phyloP scores from a whole-genome alignment of 2,113 vertebrate genomes.

The Lathamus discolor region DNA sequence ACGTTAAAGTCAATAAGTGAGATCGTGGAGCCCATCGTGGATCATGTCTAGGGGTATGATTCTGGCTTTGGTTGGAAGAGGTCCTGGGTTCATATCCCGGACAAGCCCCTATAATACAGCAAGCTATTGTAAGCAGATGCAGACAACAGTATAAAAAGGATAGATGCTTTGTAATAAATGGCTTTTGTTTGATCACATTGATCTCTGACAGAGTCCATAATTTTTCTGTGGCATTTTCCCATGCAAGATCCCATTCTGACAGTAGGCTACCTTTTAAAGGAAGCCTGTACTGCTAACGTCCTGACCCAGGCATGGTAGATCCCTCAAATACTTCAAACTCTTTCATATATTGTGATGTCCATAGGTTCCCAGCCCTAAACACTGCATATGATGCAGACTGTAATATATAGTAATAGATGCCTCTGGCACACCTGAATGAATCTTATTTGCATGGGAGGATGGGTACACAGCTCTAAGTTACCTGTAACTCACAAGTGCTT shows the following conservation, averaged over 20 bases:
- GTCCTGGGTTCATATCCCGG: no score
- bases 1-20: no score
- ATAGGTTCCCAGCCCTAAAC: background rate
- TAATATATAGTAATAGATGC: background rate
- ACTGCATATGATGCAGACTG: background rate
- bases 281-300: background rate
- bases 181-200: no score
- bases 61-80: no score
- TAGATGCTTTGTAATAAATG: no score
- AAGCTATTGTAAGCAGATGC: no score
- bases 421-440: background rate
- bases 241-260: background rate
- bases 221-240: no score
- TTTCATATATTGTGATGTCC: background rate
- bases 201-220: no score
- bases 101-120: no score
- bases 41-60: no score
- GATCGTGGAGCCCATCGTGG: no score
- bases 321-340: background rate
- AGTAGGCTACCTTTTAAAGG: background rate
- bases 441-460: background rate
- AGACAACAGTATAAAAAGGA: no score
- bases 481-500: background rate
- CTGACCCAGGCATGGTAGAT: background rate
- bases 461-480: background rate